Percentiles rank a stretch among this genome's conserved stretches.
Conservation (phyloP, 2,888 invertebrate genomes). For the Parnassius orleans region DNA sequence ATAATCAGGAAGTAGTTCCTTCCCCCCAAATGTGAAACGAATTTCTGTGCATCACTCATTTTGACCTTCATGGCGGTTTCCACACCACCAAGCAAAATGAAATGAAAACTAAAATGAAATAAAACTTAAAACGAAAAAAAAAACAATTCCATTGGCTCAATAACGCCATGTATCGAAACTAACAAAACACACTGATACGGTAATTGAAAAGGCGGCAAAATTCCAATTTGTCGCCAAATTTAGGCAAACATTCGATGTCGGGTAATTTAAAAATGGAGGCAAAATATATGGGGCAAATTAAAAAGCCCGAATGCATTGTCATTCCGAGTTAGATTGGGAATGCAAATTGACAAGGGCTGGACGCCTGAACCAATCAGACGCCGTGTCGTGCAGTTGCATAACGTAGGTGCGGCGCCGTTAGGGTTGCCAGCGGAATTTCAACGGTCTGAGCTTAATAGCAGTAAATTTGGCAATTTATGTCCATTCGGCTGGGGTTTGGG, state of each 20-base stretch:
- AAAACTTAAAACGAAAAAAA: neutral
- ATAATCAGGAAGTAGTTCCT: no score
- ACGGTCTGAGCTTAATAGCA: slow-evolving; percentile 10
- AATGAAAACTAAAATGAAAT: no score
- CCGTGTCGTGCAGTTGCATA: slow-evolving; percentile 13
- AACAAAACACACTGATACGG: neutral
- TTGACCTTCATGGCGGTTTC: no score
- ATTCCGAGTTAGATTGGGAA: slow-evolving; percentile 15
- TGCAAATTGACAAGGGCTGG: slow-evolving; percentile 17
- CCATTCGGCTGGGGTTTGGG: slow-evolving; percentile 1
- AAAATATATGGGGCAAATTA: slow-evolving; percentile 8
- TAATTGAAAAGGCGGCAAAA: slow-evolving; percentile 4
- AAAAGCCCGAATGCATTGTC: slow-evolving; percentile 8
- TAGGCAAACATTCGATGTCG: neutral
- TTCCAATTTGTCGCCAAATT: slow-evolving; percentile 5
- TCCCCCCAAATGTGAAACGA: no score
- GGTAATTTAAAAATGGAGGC: slow-evolving; percentile 4
- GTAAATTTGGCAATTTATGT: slow-evolving; percentile 23
- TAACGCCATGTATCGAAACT: slow-evolving; percentile 1
- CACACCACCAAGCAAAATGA: no score
- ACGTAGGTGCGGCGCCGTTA: slow-evolving; percentile 1
- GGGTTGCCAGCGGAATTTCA: slow-evolving; percentile 5
- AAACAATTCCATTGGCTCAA: neutral
- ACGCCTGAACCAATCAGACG: slow-evolving; percentile 2
- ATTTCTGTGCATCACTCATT: no score